Evolutionary conservation across 1,140 invertebrate species (phyloP).

Genomic region (Arctopsyche grandis): DNA sequence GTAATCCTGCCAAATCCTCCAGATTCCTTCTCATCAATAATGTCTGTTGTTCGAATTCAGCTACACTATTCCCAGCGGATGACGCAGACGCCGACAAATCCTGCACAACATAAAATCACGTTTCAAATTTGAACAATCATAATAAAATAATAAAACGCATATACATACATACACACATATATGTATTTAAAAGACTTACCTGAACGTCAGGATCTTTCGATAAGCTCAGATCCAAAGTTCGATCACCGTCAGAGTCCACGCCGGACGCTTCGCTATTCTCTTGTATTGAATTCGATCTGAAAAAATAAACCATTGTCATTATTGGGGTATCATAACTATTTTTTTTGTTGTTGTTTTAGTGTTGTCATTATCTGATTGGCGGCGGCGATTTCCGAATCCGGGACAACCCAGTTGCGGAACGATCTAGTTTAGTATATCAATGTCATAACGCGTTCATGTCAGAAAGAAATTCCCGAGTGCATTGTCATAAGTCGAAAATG

Average conservation of each 20-base stretch:
- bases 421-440: conserved; percentile 30
- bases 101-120: conserved; percentile 51
- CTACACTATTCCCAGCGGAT: conserved; percentile 65
- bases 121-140: background rate
- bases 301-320: conserved; percentile 15
- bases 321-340: background rate
- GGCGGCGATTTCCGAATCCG: conserved; percentile 3
- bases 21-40: conserved; percentile 65
- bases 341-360: background rate
- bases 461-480: conserved; percentile 27
- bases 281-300: conserved; percentile 54
- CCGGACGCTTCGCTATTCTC: conserved; percentile 64
- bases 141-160: background rate
- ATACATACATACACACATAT: background rate
- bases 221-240: conserved; percentile 65
- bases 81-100: conserved; percentile 64
- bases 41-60: conserved; percentile 64
- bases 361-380: conserved; percentile 12
- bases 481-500: conserved; percentile 29
- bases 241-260: conserved; percentile 60
- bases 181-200: conserved; percentile 55
- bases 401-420: conserved; percentile 25
- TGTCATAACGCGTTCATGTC: conserved; percentile 13
- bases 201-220: conserved; percentile 65
- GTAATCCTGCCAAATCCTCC: conserved; percentile 65